Evolutionary conservation across 2,113 vertebrate species (phyloP), one percentile per base, ranked within the genome.

Genomic region (Gymnogyps californianus): DNA sequence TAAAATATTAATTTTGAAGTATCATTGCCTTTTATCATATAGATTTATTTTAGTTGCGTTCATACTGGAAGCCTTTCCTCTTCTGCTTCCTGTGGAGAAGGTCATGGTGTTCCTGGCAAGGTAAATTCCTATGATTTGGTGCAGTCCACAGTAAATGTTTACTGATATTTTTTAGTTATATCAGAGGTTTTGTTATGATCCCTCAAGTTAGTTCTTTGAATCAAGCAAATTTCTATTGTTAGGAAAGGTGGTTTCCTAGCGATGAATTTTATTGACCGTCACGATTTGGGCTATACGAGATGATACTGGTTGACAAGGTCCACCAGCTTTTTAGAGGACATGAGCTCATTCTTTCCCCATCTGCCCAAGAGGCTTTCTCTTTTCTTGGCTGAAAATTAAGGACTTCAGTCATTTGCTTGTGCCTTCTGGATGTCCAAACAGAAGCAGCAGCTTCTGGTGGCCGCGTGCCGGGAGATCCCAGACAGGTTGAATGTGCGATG

Each of bases 401-500:
- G 90, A 83, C 61, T 54, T 91, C 44, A 44, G 31, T 87, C 55
- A 78, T 54, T 79, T 91, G 70, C 42, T 67, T 61, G 92, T 96
- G 95, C 96, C 93, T 96, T 96, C 82, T 91, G 93, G 44, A 90
- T 93, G 74, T 84, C 70, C 55, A 59, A 36, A 32, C 34, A 72
- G 93, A 82, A 94, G 81, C 66, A 44, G 34, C 24, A 69, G 40
- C 71, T 94, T 87, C 70, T 87, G 57, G 61, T 82, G 69, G 57
- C 70, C 7, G 0, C 0, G 0, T 84, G 64, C 69, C 0, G 0
- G 61, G 81, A 82, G 22, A 79, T 87, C 52, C 66, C 62, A 14
- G 84, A 10, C 52, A 29, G 31, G 54, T 69, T 85, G 90, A 93
- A 94, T 91, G 87, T 87, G 82, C 0, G 0, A 32, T 61, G 69